Evolutionary conservation across 2,888 invertebrate species (phyloP).

Genomic region (Neoitamus cyanurus): DNA sequence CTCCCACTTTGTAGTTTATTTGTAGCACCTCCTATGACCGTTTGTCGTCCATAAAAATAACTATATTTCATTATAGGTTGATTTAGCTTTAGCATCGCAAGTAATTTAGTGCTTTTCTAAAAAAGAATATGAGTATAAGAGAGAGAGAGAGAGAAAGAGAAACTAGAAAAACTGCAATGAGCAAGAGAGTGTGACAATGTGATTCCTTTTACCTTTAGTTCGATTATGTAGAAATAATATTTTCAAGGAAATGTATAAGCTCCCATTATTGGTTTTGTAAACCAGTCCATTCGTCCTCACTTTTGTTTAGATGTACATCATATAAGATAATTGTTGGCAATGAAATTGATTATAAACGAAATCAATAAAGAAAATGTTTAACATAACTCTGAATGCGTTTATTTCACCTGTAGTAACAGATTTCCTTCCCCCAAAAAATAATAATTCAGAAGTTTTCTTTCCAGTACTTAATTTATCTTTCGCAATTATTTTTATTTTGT

Average conservation of each 20-base stretch:
- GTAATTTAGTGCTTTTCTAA: background rate
- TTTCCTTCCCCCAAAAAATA: background rate
- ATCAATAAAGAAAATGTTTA: constrained; percentile 34
- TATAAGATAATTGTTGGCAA: constrained; percentile 41
- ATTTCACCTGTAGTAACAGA: background rate
- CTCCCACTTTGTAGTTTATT: background rate
- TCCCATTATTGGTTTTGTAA: constrained; percentile 33
- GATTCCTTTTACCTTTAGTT: constrained; percentile 17
- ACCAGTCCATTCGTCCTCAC: constrained; percentile 34
- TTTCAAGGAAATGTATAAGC: background rate
- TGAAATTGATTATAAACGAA: constrained; percentile 39
- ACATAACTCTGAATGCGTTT: background rate
- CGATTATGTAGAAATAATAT: constrained; percentile 9
- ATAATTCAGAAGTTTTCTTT: too few species aligned
- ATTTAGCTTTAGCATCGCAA: constrained; percentile 4
- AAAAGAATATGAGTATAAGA: background rate
- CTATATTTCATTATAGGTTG: constrained; percentile 4
- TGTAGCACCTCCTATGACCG: background rate
- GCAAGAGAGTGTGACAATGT: background rate
- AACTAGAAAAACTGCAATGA: background rate
- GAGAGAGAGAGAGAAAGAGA: background rate
- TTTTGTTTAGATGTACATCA: constrained; percentile 34
- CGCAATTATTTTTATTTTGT: too few species aligned
- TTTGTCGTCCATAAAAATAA: background rate
- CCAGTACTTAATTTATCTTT: too few species aligned